Evolutionary conservation across 2,888 invertebrate species (phyloP).

Genomic region (Tachina grossa): DNA sequence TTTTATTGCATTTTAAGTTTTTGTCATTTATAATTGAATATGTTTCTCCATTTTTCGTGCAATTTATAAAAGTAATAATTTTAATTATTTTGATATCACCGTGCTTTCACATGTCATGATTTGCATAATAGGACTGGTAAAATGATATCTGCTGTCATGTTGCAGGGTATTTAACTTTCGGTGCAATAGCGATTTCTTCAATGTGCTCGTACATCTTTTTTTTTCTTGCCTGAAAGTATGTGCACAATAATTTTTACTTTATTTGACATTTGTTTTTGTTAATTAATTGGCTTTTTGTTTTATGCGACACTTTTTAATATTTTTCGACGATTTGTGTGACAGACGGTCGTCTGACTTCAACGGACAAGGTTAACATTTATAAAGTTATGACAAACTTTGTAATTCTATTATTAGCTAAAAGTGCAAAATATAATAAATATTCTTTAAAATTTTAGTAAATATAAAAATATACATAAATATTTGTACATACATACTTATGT

Average conservation of each 20-base stretch:
- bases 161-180: background rate
- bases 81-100: too few relatives aligned
- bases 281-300: slow-evolving; percentile 2
- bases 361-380: background rate
- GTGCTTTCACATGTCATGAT: too few relatives aligned
- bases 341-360: background rate
- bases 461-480: too few relatives aligned
- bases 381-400: background rate
- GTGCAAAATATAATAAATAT: background rate
- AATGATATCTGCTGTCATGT: too few relatives aligned
- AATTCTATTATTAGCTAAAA: slow-evolving; percentile 5
- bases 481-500: too few relatives aligned
- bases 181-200: background rate
- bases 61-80: too few relatives aligned
- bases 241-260: background rate
- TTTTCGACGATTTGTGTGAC: slow-evolving; percentile 9
- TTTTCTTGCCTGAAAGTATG: slow-evolving; percentile 26
- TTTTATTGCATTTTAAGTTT: too few relatives aligned
- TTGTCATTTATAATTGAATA: too few relatives aligned
- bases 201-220: background rate
- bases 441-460: too few relatives aligned
- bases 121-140: too few relatives aligned
- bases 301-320: background rate
- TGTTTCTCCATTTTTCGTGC: too few relatives aligned
- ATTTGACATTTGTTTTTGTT: background rate